These are phyloP conservation scores for Drosophila pachea DNA, from an alignment of 1,140 invertebrate genomes.

Conservation along the genomic window DNA sequence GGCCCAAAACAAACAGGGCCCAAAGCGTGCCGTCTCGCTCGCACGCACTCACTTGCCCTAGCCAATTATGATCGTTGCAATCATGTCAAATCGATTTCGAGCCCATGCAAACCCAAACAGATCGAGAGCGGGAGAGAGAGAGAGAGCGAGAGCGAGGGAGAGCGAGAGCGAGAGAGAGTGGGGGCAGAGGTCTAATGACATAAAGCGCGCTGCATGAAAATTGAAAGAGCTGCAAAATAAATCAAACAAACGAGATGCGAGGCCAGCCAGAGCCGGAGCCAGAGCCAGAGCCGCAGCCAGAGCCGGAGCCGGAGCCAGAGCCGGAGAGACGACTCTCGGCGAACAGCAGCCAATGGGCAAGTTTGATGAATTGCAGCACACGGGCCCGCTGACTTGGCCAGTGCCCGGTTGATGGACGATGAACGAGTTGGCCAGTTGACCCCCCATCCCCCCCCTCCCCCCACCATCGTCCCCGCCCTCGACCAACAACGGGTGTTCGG, in stretches of 20 bases:
- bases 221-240: conserved; percentile 70
- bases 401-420: conserved; percentile 36
- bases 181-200: conserved; percentile 49
- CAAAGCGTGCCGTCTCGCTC: neutral
- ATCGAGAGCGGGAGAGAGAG: too few relatives aligned
- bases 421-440: too few relatives aligned
- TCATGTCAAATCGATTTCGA: conserved; percentile 72
- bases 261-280: neutral
- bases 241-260: conserved; percentile 60
- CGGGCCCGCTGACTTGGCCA: conserved; percentile 52
- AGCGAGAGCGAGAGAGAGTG: neutral
- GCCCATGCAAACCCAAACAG: too few relatives aligned
- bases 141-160: neutral
- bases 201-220: conserved; percentile 36
- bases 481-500: neutral
- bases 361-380: conserved; percentile 71
- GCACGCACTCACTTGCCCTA: neutral
- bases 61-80: conserved; percentile 71
- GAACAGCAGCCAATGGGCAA: neutral
- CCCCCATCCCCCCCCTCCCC: too few relatives aligned
- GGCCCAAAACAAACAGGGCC: neutral
- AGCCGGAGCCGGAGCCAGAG: neutral
- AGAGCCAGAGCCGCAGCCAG: too few relatives aligned
- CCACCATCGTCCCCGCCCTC: neutral
- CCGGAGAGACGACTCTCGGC: neutral